Evolutionary conservation across 2,888 invertebrate genomes (phyloP), one percentile per base, ranked within the genome.

Genomic region (Dicyrtomina minuta): DNA sequence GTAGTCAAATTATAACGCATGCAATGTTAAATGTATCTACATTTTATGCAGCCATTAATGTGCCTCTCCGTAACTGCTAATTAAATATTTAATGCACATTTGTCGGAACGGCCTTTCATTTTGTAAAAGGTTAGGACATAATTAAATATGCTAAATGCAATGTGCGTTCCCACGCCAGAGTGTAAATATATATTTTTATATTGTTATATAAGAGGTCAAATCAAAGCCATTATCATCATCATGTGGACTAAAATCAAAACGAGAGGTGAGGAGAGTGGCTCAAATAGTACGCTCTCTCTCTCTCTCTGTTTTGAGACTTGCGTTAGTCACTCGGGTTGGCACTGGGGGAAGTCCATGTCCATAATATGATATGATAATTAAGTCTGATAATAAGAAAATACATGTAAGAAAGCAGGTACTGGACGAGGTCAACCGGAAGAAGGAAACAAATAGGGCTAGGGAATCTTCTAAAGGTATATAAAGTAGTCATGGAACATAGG

Each of bases 401-500:
- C n/a, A n/a, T n/a, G n/a, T n/a, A n/a, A n/a, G n/a, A n/a, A n/a
- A n/a, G n/a, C n/a, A n/a, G n/a, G n/a, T 49, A 33, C 27, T 58
- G 44, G 44, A 51, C 61, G 61, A 68, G 68, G 68, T 68, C 68
- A 41, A 61, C 68, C 68, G 68, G 68, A 68, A 68, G 61, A 24
- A 61, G 61, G 61, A 61, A 66, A 53, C 60, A 20, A 12, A 22
- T 58, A 33, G 39, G 27, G 39, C 49, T 53, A 49, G 67, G 67
- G 59, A 67, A 67, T 46, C 22, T 46, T 49, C 33, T 39, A 17
- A 12, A n/a, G 44, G 33, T 68, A 68, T 68, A 68, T 68, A 68
- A 68, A 65, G 17, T 64, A 17, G 64, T 26, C 49, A 39, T 65
- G 64, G 51, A 53, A 53, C 64, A 65, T 53, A 24, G 64, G 41